Evolutionary conservation across 1,140 invertebrate species (phyloP).

Genomic region (Melipona quadrifasciata): DNA sequence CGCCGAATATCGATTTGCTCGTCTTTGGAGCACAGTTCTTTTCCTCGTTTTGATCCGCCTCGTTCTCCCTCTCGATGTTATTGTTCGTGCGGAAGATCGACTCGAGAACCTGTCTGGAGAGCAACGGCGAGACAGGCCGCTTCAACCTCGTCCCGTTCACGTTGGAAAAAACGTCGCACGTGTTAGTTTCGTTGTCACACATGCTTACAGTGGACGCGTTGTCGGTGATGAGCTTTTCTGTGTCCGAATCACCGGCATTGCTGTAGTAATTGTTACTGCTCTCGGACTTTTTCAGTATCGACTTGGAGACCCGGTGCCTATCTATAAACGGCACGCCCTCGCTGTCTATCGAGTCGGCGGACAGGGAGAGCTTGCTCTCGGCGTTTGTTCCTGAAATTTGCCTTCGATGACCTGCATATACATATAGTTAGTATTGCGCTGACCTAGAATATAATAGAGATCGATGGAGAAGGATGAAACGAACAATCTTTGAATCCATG

Average conservation of each 20-base stretch:
- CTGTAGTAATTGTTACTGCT: constrained; percentile 80
- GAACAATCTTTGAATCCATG: not conserved
- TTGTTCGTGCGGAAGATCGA: constrained; percentile 79
- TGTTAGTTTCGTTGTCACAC: constrained; percentile 80
- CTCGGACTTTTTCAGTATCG: constrained; percentile 90
- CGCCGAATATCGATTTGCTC: constrained; percentile 68
- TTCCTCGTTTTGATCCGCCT: constrained; percentile 59
- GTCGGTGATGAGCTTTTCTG: constrained; percentile 89
- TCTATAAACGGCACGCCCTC: constrained; percentile 84
- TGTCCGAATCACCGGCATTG: constrained; percentile 86
- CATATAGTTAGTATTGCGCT: constrained; percentile 22
- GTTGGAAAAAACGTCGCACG: constrained; percentile 70
- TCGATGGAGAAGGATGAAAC: constrained; percentile 13
- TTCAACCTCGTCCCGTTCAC: constrained; percentile 74
- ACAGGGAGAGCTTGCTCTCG: constrained; percentile 87
- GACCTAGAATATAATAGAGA: constrained; percentile 39
- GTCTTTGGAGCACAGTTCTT: constrained; percentile 64
- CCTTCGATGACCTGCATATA: constrained; percentile 33
- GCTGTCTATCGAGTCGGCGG: constrained; percentile 87
- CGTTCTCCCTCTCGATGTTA: constrained; percentile 75
- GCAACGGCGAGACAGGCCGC: constrained; percentile 73
- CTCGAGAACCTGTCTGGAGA: constrained; percentile 77
- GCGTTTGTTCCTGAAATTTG: constrained; percentile 81
- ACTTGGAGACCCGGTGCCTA: constrained; percentile 86
- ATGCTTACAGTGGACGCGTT: constrained; percentile 81